Base-by-base conservation (phyloP, 1,140 invertebrate genomes). In the Cyclargus thomasi region DNA sequence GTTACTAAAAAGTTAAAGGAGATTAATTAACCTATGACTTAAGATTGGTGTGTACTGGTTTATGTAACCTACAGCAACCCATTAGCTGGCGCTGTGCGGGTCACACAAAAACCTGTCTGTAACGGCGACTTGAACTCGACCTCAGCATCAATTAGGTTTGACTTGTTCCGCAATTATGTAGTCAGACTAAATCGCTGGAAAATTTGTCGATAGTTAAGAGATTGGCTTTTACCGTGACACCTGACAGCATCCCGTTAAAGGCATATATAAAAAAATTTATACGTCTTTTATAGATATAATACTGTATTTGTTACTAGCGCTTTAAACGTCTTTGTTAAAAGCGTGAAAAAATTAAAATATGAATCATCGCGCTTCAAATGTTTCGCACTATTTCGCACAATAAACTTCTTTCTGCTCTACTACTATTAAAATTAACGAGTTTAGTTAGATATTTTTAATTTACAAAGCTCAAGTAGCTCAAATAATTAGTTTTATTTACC, bases 161-260 rank as follows among this genome's bases (percentile, higher is more conserved):
- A 87, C 83, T 86, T 81, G 80, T 86, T 87, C 85, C 81, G 83
- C 86, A 88, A 90, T 90, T 90, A 90, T 88, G 82, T 88, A 80
- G 84, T 90, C 82, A 84, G 78, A 81, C 79, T 79, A 86, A 90
- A 90, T 87, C 86, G 83, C 85, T 88, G 79, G 78, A 85, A 87
- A 84, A 90, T 86, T 88, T 81, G 81, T 86, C 78, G 77, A 83
- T 82, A 80, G 79, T 80, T 85, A 89, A 85, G 80, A 75, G 77
- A 70, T 76, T 79, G 72, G 65, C 73, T 75, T 77, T 74, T 70
- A 74, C 73, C 77, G 68, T 85, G 83, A 88, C 84, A 85, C 81
- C 75, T 81, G 79, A 80, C 70, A 75, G 70, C 8, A 16, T 11
- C 10, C 4, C 14, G 39, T 47, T 14, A 47, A 14, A 11, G 39